phyloP scores from a whole-genome alignment of 2,888 invertebrate species.

The Eurois occulta region DNA sequence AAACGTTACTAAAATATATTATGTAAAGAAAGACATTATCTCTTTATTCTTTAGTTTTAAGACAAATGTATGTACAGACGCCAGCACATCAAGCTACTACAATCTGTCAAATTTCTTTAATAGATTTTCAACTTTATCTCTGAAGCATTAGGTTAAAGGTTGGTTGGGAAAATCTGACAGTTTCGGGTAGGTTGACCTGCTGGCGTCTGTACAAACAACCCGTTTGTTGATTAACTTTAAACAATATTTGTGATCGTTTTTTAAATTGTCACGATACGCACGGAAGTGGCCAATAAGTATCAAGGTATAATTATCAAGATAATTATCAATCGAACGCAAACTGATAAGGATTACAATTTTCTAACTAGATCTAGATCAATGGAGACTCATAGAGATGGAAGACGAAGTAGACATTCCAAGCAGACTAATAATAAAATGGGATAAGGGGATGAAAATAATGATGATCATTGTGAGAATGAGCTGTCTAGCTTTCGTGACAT shows the following conservation, averaged over 20 bases:
- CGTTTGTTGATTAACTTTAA: background rate
- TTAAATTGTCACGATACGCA: background rate
- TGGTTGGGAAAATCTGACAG: too few relatives aligned
- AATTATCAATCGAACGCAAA: background rate
- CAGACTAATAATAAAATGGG: background rate
- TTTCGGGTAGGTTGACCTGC: too few relatives aligned
- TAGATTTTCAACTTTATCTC: too few relatives aligned
- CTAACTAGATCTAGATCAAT: background rate
- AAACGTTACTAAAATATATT: background rate
- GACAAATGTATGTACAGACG: too few relatives aligned
- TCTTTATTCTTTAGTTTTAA: background rate
- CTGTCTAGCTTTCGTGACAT: background rate
- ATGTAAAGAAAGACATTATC: too few relatives aligned
- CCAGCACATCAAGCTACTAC: too few relatives aligned
- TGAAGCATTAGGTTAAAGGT: too few relatives aligned
- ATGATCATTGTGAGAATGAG: background rate
- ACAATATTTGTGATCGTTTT: background rate
- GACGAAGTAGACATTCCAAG: background rate
- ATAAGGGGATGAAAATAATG: background rate
- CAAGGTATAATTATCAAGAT: too few relatives aligned
- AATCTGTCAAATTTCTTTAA: too few relatives aligned
- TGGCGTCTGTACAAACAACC: too few relatives aligned
- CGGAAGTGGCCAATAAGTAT: background rate
- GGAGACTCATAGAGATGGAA: background rate
- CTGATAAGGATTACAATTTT: background rate